A percentile compares a stretch with the other conserved stretches of the same genome.
These are phyloP conservation scores for Pogonomyrmex californicus DNA, from an alignment of 1,140 invertebrate genomes.

Conservation along the genomic window DNA sequence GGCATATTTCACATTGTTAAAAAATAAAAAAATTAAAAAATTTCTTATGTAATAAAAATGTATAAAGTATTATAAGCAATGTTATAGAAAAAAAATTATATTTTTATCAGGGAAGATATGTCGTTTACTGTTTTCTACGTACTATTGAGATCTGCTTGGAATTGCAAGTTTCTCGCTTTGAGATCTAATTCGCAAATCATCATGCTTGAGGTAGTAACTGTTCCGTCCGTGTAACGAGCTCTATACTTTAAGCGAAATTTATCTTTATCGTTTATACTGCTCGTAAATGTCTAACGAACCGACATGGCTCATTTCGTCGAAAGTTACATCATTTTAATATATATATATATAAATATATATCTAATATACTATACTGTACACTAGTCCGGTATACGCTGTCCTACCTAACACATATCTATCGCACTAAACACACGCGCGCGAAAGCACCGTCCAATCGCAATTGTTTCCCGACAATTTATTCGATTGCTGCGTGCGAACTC, in stretches of 20 bases:
- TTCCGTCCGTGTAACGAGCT: conserved; percentile 62
- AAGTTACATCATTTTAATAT: conserved; percentile 54
- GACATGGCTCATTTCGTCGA: conserved; percentile 61
- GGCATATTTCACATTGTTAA: not conserved
- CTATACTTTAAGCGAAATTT: conserved; percentile 46
- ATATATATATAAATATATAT: conserved; percentile 48
- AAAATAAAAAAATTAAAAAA: not conserved
- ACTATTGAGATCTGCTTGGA: not conserved
- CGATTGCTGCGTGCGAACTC: conserved; percentile 62
- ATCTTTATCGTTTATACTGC: conserved; percentile 35
- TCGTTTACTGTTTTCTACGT: not conserved
- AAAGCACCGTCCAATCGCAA: conserved; percentile 4
- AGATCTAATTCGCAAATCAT: not conserved
- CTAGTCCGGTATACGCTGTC: conserved; percentile 82
- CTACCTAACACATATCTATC: conserved; percentile 76
- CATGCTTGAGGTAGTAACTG: not conserved
- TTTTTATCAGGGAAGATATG: not conserved
- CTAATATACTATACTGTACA: conserved; percentile 75
- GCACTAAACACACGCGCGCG: conserved; percentile 58
- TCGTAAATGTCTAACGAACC: conserved; percentile 49
- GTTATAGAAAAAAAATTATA: not conserved
- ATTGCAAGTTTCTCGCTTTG: not conserved
- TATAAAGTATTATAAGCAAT: not conserved
- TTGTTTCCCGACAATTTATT: conserved; percentile 56
- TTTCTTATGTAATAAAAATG: not conserved